Conservation (phyloP, 2,797 vertebrate genomes). For the Numenius phaeopus region DNA sequence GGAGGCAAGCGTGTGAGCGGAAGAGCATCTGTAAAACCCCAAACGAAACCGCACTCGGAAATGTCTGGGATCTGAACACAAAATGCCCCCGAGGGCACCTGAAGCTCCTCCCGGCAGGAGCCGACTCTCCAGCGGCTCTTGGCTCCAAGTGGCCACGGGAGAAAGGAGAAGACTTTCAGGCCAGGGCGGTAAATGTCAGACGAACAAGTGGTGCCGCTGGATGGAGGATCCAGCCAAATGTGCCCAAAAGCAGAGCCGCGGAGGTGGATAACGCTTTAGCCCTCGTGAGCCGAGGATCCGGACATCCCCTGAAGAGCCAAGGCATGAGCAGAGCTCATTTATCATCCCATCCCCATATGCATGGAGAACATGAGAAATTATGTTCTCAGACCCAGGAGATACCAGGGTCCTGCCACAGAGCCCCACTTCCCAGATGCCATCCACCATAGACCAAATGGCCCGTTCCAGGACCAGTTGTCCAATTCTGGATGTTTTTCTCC, state of each 20-base stretch:
- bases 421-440: fast-evolving
- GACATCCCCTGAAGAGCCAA: neutral
- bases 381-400: neutral
- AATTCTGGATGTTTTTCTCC: neutral
- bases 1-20: neutral
- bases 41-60: neutral
- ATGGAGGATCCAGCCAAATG: fast-evolving
- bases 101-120: neutral
- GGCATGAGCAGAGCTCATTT: neutral
- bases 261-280: neutral
- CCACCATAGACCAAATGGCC: neutral
- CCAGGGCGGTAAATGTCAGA: neutral
- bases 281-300: fast-evolving
- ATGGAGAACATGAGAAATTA: neutral
- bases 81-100: fast-evolving
- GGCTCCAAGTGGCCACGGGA: neutral
- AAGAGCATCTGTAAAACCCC: neutral
- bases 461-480: neutral
- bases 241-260: fast-evolving
- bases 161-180: neutral
- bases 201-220: fast-evolving
- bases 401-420: neutral
- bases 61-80: fast-evolving
- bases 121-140: neutral
- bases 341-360: neutral